phyloP scores from a whole-genome alignment of 2,113 vertebrate species.

The Eclectus roratus region DNA sequence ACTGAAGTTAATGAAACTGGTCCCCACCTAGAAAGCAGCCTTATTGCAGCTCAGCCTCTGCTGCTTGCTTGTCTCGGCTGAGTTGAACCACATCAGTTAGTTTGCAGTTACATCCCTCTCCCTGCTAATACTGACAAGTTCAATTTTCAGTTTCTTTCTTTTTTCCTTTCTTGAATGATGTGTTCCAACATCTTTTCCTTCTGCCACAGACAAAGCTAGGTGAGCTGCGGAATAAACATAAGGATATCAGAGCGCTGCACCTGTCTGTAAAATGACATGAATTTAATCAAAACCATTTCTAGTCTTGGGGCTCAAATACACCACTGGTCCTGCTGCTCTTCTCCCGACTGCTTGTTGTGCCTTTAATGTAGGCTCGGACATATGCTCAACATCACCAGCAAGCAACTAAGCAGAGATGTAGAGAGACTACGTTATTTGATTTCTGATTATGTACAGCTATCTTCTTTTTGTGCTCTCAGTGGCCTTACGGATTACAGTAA shows the following conservation, averaged over 20 bases:
- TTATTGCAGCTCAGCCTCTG: neutral
- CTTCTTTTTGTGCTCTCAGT: neutral
- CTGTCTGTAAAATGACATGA: slow-evolving; percentile 43
- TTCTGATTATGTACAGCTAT: neutral
- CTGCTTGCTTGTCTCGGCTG: neutral
- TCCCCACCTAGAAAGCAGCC: neutral
- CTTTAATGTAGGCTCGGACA: neutral
- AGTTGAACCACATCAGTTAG: neutral
- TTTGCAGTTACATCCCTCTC: neutral
- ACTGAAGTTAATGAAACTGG: neutral
- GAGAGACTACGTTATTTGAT: neutral
- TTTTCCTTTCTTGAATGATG: neutral
- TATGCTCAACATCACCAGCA: neutral
- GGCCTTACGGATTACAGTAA: neutral
- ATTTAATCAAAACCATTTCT: slow-evolving; percentile 24
- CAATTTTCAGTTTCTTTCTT: neutral
- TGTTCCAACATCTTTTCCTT: neutral
- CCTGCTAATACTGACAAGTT: neutral
- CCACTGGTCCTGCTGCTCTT: neutral
- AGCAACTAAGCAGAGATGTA: neutral
- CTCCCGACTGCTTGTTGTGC: slow-evolving; percentile 8
- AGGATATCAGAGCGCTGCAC: neutral
- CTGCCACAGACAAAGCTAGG: neutral
- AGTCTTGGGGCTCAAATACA: neutral
- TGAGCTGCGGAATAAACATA: neutral